These are phyloP conservation scores for Pituophis catenifer DNA, from an alignment of 2,113 vertebrate genomes.

Conservation along the genomic window DNA sequence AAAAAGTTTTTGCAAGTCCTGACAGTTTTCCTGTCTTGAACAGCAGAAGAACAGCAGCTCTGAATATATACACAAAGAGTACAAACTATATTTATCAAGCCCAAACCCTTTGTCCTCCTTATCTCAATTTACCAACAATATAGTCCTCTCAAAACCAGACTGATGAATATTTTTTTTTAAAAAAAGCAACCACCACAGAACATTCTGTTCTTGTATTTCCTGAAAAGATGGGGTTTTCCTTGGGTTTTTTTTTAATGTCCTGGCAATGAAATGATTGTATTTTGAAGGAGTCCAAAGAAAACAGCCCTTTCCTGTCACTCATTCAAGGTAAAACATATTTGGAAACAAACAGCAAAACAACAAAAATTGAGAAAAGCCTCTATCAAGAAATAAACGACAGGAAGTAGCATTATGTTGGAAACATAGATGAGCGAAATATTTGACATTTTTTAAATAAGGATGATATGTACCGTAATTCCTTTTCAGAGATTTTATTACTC, in stretches of 20 bases:
- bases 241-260: background rate
- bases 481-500: background rate
- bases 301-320: background rate
- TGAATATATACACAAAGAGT: background rate
- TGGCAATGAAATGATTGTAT: background rate
- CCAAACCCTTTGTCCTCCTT: background rate
- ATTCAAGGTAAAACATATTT: conserved; percentile 19
- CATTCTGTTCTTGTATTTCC: background rate
- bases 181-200: background rate
- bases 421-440: fast-evolving
- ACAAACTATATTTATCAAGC: background rate
- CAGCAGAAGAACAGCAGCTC: background rate
- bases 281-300: background rate
- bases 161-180: background rate
- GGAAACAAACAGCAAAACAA: background rate
- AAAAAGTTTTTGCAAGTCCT: background rate
- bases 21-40: background rate
- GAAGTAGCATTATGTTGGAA: background rate
- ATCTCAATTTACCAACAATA: background rate
- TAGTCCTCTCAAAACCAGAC: background rate
- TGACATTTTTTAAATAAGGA: background rate
- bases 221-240: background rate
- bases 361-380: background rate
- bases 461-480: background rate
- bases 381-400: background rate